Conservation (phyloP, 2,888 invertebrate genomes). For the Phortica magna region DNA sequence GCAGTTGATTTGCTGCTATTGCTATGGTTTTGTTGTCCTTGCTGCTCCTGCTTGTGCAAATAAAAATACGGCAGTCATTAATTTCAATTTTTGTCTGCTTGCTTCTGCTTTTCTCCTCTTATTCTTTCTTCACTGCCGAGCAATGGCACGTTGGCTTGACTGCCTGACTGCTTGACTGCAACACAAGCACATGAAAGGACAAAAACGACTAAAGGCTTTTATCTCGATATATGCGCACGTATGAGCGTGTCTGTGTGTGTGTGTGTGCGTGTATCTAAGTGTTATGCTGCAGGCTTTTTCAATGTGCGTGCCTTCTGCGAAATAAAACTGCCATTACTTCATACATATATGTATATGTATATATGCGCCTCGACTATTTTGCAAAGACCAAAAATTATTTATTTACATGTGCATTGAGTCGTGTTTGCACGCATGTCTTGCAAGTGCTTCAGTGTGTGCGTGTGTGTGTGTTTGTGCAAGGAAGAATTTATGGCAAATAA, state of each 20-base stretch:
- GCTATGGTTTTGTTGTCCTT: neutral
- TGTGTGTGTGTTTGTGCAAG: neutral
- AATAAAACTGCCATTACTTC: neutral
- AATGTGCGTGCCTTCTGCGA: neutral
- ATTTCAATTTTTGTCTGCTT: slow-evolving; percentile 57
- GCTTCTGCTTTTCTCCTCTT: slow-evolving; percentile 11
- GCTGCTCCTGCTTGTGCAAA: slow-evolving; percentile 33
- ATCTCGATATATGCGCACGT: neutral
- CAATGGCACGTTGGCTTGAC: too few species aligned
- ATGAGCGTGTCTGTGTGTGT: slow-evolving; percentile 31
- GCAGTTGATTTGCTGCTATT: neutral
- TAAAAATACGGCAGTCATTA: slow-evolving; percentile 56
- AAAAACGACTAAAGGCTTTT: neutral
- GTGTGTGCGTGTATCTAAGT: neutral
- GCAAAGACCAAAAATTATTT: slow-evolving; percentile 63
- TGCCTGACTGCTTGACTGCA: slow-evolving; percentile 37
- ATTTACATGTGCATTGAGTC: slow-evolving; percentile 53
- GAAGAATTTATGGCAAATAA: slow-evolving; percentile 61
- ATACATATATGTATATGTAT: neutral
- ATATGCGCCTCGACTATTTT: neutral
- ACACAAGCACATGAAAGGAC: neutral
- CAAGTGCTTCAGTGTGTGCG: slow-evolving; percentile 15
- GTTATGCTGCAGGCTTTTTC: slow-evolving; percentile 12
- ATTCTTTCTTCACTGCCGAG: slow-evolving; percentile 29
- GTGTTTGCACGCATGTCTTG: slow-evolving; percentile 27